Conservation (phyloP, 2,113 vertebrate genomes). For the Anser brachyrhynchus region DNA sequence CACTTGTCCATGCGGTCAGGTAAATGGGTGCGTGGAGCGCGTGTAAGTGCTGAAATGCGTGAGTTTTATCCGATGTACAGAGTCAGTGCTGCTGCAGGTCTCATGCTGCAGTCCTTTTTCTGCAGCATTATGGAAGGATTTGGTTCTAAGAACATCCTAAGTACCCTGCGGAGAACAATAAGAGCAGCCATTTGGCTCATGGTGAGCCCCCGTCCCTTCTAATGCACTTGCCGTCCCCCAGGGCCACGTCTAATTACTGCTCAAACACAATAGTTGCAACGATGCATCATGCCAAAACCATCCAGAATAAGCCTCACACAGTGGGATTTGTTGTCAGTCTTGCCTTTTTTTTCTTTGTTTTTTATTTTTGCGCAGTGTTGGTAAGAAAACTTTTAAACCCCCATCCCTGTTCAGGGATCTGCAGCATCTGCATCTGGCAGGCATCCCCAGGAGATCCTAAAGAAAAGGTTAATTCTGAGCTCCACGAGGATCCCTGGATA, state of each 20-base stretch:
- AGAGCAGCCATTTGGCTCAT: constrained; percentile 68
- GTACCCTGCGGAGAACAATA: constrained; percentile 69
- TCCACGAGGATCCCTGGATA: not conserved
- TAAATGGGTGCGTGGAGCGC: not conserved
- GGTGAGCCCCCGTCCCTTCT: constrained; percentile 65
- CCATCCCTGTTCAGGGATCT: not conserved
- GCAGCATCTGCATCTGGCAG: not conserved
- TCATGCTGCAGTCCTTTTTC: constrained; percentile 45
- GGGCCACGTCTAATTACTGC: constrained; percentile 71
- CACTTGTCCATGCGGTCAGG: accelerated
- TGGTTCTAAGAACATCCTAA: constrained; percentile 65
- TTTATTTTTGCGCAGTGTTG: not conserved
- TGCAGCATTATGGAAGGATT: constrained; percentile 64
- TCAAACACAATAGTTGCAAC: constrained; percentile 62
- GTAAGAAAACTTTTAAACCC: constrained; percentile 46
- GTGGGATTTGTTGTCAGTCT: constrained; percentile 50
- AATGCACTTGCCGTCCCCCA: constrained; percentile 63
- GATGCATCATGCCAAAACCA: constrained; percentile 67
- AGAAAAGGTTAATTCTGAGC: not conserved
- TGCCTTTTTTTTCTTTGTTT: not conserved
- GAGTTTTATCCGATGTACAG: not conserved
- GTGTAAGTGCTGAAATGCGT: not conserved
- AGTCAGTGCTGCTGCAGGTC: not conserved
- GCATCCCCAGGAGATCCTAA: not conserved
- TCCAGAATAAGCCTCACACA: constrained; percentile 47